Conservation (phyloP, 2,888 invertebrate genomes). For the Lasioglossum morio region DNA sequence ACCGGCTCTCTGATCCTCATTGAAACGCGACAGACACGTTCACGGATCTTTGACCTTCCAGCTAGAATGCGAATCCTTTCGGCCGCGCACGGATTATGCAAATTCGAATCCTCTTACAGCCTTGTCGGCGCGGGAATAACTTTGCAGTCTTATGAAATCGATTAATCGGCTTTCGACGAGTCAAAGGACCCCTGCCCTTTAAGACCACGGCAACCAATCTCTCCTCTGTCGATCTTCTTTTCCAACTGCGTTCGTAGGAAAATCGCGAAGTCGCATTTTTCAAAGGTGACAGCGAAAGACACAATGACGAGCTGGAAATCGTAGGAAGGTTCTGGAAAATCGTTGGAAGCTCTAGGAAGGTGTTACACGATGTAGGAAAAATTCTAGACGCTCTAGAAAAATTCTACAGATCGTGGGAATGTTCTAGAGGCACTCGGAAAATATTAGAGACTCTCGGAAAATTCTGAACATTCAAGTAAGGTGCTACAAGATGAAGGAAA, state of each 20-base stretch:
- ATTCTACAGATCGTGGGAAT: background rate
- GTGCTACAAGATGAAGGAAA: no score
- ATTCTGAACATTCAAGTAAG: no score
- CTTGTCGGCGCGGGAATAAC: constrained; percentile 52
- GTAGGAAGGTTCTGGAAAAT: background rate
- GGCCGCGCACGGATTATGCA: constrained; percentile 58
- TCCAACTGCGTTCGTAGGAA: background rate
- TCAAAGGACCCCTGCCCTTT: background rate
- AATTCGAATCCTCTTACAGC: constrained; percentile 67
- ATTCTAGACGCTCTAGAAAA: background rate
- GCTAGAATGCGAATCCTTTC: constrained; percentile 40
- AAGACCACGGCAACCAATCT: background rate
- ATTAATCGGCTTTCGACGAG: constrained; percentile 44
- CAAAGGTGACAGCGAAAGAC: no score
- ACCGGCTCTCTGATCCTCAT: constrained; percentile 16
- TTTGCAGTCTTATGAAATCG: constrained; percentile 55
- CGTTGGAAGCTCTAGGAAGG: background rate
- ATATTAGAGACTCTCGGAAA: no score
- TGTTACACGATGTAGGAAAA: no score
- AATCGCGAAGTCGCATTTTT: background rate
- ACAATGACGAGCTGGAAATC: no score
- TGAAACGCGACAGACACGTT: constrained; percentile 36
- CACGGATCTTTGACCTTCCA: constrained; percentile 40
- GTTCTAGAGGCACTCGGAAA: no score
- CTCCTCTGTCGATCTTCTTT: background rate